Evolutionary conservation across 2,113 vertebrate species (phyloP).

Genomic region (Aegithalos caudatus): DNA sequence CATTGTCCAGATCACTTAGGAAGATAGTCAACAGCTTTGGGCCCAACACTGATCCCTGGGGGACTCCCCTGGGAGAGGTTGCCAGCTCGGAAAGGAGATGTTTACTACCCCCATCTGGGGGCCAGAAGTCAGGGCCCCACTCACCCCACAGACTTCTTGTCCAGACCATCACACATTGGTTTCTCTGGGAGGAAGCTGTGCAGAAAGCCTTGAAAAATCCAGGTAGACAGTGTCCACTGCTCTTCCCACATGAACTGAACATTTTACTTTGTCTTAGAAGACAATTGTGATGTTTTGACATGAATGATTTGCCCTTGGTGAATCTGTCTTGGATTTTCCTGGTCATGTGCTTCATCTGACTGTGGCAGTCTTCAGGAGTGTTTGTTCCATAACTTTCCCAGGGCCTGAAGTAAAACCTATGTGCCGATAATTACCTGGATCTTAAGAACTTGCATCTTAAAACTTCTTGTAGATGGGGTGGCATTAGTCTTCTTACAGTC

Average conservation of each 20-base stretch:
- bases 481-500: neutral
- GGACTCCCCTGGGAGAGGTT: too few relatives aligned
- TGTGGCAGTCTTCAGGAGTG: neutral
- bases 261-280: neutral
- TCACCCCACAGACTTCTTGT: neutral
- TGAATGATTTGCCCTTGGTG: neutral
- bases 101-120: neutral
- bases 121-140: neutral
- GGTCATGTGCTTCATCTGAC: neutral
- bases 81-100: neutral
- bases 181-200: neutral
- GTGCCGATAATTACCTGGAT: neutral
- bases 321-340: neutral
- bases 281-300: neutral
- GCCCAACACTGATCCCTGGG: neutral
- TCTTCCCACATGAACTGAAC: neutral
- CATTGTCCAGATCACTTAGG: too few relatives aligned
- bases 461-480: neutral
- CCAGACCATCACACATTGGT: accelerated
- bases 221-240: neutral
- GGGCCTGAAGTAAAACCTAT: neutral
- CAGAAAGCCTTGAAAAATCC: neutral
- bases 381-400: neutral
- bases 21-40: neutral
- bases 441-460: neutral